These are phyloP conservation scores for Hemithea aestivaria DNA, from an alignment of 2,888 invertebrate species.

Conservation along the genomic window DNA sequence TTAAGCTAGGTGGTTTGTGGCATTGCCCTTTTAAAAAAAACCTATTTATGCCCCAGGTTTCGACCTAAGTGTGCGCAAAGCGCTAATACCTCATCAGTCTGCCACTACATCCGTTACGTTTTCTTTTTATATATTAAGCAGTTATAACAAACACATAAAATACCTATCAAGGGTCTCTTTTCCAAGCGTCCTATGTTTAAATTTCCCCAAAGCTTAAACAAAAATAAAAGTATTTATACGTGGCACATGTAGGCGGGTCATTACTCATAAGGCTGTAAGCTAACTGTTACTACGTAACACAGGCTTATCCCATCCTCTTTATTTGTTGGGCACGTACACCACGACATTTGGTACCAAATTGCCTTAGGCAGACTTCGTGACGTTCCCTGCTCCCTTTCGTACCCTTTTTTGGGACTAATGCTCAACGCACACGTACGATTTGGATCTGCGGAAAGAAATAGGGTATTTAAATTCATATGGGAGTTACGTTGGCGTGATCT, in stretches of 20 bases:
- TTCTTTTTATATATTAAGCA: too few relatives aligned
- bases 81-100: too few relatives aligned
- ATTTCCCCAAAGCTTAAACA: not conserved
- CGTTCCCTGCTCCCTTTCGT: constrained; percentile 50
- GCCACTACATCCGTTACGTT: too few relatives aligned
- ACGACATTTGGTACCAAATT: constrained; percentile 78
- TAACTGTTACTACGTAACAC: constrained; percentile 22
- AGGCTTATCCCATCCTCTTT: constrained; percentile 68
- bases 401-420: constrained; percentile 64
- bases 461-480: constrained; percentile 54
- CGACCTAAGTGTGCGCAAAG: too few relatives aligned
- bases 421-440: constrained; percentile 62
- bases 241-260: constrained; percentile 5
- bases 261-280: constrained; percentile 17
- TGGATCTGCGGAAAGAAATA: constrained; percentile 46
- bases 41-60: too few relatives aligned
- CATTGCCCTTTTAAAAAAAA: too few relatives aligned
- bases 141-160: too few relatives aligned
- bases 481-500: constrained; percentile 31
- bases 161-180: too few relatives aligned
- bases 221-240: constrained; percentile 1
- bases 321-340: constrained; percentile 73
- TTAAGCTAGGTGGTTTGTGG: too few relatives aligned
- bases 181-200: too few relatives aligned
- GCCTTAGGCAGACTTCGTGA: constrained; percentile 72